Evolutionary conservation across 2,113 vertebrate species (phyloP), one percentile per base, ranked within the genome.

Genomic region (Porphyrio hochstetteri): DNA sequence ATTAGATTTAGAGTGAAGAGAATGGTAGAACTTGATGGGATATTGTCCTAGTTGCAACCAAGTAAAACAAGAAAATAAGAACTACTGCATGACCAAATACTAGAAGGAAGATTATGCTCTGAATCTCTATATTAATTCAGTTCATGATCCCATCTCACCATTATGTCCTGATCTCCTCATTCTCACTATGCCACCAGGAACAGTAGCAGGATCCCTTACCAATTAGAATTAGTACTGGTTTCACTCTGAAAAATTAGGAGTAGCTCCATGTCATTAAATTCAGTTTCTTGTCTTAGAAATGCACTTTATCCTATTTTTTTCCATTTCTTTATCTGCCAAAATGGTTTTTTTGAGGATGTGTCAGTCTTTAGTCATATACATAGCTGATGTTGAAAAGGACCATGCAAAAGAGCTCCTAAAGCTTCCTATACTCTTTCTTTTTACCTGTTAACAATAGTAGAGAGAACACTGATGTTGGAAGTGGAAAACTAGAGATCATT

Each of bases 381-480:
- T 38, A 42, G 42, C 17, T 71, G 38, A 42, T 56, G n/a, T 42
- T 69, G 65, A 84, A 93, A 93, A 82, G 33, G 18, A 61, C 29
- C 11, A 52, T 36, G 82, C 21, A 87, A 94, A 93, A 64, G 38
- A 82, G 29, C 33, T 84, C 69, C 91, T 93, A 87, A 80, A 71
- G 48, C 61, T 92, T 91, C 38, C 48, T 79, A 53, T 86, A 84
- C 64, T 90, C 24, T 89, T 90, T 76, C 31, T 67, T 92, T 96
- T 82, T 24, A 82, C 12, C 53, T 78, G 35, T 68, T 92, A 95
- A 93, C 52, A 82, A 46, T 67, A 68, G 59, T 60, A 84, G 35
- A 48, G 38, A 67, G 83, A 93, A 71, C 20, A 64, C 42, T 64
- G 18, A n/a, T 75, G 67, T 7, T 75, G 52, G 44, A 95, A 81